These are phyloP conservation scores for Zalophus californianus DNA, from an alignment of 2,797 vertebrate species.

Conservation along the genomic window DNA sequence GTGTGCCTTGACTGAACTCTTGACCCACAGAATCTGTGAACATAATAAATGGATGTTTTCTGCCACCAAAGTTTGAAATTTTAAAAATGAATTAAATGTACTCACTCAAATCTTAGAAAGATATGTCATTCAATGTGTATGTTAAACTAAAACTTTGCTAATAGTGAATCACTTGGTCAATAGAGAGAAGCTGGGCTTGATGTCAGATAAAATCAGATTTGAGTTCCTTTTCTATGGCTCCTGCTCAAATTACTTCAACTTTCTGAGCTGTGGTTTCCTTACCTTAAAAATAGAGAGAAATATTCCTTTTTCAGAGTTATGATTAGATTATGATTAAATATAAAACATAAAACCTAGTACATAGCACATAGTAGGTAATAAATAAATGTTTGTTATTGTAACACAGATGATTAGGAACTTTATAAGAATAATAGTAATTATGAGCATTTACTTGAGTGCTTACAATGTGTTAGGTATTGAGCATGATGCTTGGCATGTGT, in stretches of 20 bases:
- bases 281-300: background rate
- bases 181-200: background rate
- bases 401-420: background rate
- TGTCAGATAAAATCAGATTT: background rate
- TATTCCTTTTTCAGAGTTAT: background rate
- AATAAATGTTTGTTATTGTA: background rate
- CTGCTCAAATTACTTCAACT: background rate
- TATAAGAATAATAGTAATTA: background rate
- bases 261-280: background rate
- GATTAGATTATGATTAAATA: background rate
- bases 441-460: background rate
- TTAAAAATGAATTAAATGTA: background rate
- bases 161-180: background rate
- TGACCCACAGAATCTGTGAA: background rate
- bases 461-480: background rate
- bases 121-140: background rate
- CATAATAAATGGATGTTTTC: background rate
- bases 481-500: background rate
- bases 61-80: background rate
- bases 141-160: background rate
- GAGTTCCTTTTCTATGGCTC: background rate
- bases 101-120: background rate
- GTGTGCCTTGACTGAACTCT: background rate
- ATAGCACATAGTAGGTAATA: background rate
- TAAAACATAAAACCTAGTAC: background rate